Conservation (phyloP, 2,113 vertebrate genomes). For the Chaetops frenatus region DNA sequence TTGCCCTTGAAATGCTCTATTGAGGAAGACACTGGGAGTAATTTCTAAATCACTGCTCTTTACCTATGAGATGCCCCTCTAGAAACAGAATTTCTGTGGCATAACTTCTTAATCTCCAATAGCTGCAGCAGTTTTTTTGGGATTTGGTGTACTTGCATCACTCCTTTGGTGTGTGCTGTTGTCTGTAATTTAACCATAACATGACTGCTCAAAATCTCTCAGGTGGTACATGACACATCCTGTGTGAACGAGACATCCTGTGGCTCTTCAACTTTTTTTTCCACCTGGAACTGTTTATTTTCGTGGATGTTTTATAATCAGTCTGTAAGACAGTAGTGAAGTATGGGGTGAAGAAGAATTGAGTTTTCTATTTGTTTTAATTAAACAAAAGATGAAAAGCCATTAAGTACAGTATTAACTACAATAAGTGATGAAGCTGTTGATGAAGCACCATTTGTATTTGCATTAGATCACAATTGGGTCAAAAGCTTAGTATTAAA, state of each 20-base stretch:
- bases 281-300: background rate
- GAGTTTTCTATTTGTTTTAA: background rate
- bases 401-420: background rate
- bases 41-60: background rate
- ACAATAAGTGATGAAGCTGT: background rate
- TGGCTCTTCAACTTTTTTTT: background rate
- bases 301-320: background rate
- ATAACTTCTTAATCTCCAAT: background rate
- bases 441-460: background rate
- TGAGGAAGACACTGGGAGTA: background rate
- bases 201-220: background rate
- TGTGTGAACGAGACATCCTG: background rate
- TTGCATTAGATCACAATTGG: background rate
- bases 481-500: background rate
- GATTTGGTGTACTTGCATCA: background rate
- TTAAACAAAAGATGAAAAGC: background rate
- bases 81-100: background rate
- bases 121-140: background rate
- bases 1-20: background rate
- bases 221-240: background rate
- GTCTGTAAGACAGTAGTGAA: background rate
- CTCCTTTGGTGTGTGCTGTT: background rate
- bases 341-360: background rate
- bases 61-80: background rate
- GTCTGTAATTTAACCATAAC: background rate